Evolutionary conservation across 2,113 vertebrate genomes (phyloP), one percentile per base, ranked within the genome.

Genomic region (Larimichthys crocea): DNA sequence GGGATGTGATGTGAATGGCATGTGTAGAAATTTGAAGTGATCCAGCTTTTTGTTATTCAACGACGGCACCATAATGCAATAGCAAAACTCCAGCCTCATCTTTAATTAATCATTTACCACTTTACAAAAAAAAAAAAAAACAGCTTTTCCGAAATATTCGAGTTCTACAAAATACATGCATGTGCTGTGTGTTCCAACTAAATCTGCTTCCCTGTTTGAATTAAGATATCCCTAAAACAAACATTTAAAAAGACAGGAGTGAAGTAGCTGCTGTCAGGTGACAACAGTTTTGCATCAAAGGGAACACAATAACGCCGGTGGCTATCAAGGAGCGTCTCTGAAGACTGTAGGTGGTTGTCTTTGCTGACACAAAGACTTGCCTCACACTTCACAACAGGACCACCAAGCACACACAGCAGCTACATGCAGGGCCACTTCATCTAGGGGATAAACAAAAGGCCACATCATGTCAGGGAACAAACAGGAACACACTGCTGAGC

Each of bases 61-160:
- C 14, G 12, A 50, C 72, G 79, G 85, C 74, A 31, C 50, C 9
- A 4, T 70, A 24, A 49, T 70, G 78, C 44, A 26, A 87, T 80
- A 79, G 82, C 67, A 86, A 76, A 90, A 91, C 80, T 76, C 79
- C 31, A 62, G 76, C 64, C 49, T 90, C 73, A 91, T 90, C 83
- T 92, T 90, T 90, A 86, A 93, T 88, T 91, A 76, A 91, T 89
- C 70, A 67, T 82, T 88, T 80, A 74, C 71, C 75, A 85, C 81
- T 82, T 88, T 56, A 83, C 22, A 66, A 67, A 73, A 55, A 80
- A 60, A 80, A 60, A 24, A 60, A 46, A 67, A 66, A 61, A 26
- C 48, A 44, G 64, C 52, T 71, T 85, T 84, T 80, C 59, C 80
- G 76, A 86, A 91, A 86, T 80, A 83, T 87, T 78, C 71, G 66